A percentile compares a stretch with the other conserved stretches of the same genome.
These are phyloP conservation scores for Dermochelys coriacea DNA, from an alignment of 2,797 vertebrate genomes.

Conservation along the genomic window DNA sequence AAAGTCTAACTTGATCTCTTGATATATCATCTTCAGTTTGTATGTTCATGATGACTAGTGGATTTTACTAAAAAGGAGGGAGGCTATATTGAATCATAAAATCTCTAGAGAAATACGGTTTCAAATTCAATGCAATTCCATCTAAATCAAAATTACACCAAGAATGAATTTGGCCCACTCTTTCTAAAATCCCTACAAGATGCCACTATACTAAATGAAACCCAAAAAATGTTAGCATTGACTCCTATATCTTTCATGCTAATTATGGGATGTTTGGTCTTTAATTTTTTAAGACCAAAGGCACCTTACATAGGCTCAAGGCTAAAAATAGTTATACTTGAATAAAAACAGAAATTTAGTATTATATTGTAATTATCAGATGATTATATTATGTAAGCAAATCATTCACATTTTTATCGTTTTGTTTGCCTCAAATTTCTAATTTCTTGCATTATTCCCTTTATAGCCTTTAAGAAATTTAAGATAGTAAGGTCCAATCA, in stretches of 20 bases:
- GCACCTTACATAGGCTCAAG: neutral
- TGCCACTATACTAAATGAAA: neutral
- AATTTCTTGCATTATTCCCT: neutral
- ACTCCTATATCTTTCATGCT: neutral
- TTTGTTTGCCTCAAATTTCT: neutral
- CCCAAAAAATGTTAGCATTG: neutral
- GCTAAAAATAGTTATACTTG: slow-evolving; percentile 19
- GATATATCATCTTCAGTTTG: neutral
- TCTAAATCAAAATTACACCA: neutral
- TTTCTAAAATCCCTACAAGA: neutral
- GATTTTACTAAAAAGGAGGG: too few species aligned
- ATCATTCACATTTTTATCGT: neutral
- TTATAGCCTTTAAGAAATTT: neutral
- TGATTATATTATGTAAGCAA: neutral
- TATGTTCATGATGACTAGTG: neutral
- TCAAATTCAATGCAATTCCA: neutral
- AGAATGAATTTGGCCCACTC: neutral
- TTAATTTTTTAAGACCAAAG: neutral
- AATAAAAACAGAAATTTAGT: neutral
- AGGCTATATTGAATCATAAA: too few species aligned
- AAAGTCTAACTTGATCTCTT: neutral
- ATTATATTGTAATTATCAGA: neutral
- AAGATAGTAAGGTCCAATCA: neutral
- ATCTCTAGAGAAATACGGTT: neutral
- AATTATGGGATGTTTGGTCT: neutral